Evolutionary conservation across 1,140 invertebrate species (phyloP).

Genomic region (Ips nitidus): DNA sequence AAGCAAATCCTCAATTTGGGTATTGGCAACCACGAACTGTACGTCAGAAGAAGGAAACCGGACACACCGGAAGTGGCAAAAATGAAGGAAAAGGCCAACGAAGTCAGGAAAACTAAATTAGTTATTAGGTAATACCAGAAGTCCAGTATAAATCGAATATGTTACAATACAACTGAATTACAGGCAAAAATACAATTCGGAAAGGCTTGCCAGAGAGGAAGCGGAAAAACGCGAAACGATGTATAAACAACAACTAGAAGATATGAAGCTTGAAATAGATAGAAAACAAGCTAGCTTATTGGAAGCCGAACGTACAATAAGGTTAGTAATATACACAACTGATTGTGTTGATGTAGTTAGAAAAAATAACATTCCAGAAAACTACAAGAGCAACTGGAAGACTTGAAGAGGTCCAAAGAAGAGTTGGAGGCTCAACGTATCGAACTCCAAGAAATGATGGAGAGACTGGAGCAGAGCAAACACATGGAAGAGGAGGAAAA

Average conservation of each 20-base stretch:
- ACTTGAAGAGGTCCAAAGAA: conserved; percentile 91
- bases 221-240: conserved; percentile 43
- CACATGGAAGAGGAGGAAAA: conserved; percentile 90
- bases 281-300: conserved; percentile 74
- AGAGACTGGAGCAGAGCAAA: conserved; percentile 79
- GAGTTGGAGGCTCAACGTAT: conserved; percentile 88
- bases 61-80: conserved; percentile 46
- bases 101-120: conserved; percentile 38
- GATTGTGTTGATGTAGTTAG: neutral
- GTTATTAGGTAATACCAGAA: conserved; percentile 35
- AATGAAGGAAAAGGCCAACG: conserved; percentile 48
- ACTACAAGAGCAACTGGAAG: conserved; percentile 88
- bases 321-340: conserved; percentile 2
- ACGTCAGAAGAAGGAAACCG: conserved; percentile 65
- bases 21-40: conserved; percentile 79
- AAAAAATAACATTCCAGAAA: conserved; percentile 56
- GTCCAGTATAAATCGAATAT: neutral
- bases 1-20: conserved; percentile 74
- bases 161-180: conserved; percentile 6
- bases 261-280: conserved; percentile 86
- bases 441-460: conserved; percentile 85
- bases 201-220: conserved; percentile 44
- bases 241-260: conserved; percentile 83
- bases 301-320: conserved; percentile 91
- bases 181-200: conserved; percentile 43